Evolutionary conservation across 2,797 vertebrate genomes (phyloP).

Genomic region (Phrynocephalus forsythii): DNA sequence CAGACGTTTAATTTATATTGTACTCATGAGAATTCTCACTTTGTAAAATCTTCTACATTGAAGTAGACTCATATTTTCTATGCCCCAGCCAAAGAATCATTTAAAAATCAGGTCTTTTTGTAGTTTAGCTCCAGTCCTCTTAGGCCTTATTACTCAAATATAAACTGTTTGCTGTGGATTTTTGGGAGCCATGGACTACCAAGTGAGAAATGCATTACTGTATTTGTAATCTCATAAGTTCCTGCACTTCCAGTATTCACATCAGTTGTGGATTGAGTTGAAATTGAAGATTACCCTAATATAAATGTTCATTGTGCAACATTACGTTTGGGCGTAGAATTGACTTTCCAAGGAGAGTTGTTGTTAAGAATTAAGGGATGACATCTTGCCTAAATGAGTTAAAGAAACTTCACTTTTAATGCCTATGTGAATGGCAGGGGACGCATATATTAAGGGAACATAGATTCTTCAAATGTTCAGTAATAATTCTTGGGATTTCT

Average conservation of each 20-base stretch:
- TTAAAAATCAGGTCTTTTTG: conserved; percentile 48
- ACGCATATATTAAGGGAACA: conserved; percentile 23
- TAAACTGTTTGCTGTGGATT: conserved; percentile 27
- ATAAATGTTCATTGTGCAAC: conserved; percentile 1
- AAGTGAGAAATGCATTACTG: not conserved
- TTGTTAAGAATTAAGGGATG: conserved; percentile 37
- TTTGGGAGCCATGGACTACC: not conserved
- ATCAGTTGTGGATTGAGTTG: conserved; percentile 40
- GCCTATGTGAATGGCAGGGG: conserved; percentile 20
- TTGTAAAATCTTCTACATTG: conserved; percentile 43
- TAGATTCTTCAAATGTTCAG: not conserved
- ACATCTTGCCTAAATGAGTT: conserved; percentile 9
- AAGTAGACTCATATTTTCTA: conserved; percentile 36
- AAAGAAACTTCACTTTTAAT: conserved; percentile 9
- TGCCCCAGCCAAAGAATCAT: conserved; percentile 39
- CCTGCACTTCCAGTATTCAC: conserved; percentile 25
- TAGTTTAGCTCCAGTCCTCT: conserved; percentile 54
- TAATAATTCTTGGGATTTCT: conserved; percentile 19
- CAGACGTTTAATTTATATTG: not conserved
- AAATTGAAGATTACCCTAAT: not conserved
- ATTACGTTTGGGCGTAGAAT: conserved; percentile 32
- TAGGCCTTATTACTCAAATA: conserved; percentile 45
- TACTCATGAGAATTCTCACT: conserved; percentile 25
- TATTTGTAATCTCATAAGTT: conserved; percentile 28
- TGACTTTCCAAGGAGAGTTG: conserved; percentile 1